Conservation (phyloP, 2,797 vertebrate genomes). For the Tinamus major region DNA sequence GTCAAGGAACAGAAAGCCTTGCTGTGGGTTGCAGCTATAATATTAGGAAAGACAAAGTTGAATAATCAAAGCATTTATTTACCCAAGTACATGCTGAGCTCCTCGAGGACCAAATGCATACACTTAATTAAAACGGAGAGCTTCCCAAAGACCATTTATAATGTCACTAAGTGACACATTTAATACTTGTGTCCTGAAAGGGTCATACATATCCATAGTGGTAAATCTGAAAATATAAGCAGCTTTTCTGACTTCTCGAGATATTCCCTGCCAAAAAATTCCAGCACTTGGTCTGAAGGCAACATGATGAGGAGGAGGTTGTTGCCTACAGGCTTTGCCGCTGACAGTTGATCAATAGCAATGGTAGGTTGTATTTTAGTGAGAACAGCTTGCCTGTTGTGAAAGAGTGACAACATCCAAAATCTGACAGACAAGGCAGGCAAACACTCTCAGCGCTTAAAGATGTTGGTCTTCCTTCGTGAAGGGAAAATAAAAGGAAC, state of each 20-base stretch:
- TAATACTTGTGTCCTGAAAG: slow-evolving; percentile 30
- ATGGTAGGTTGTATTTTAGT: background rate
- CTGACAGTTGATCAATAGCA: slow-evolving; percentile 8
- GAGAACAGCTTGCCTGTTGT: background rate
- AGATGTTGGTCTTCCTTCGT: background rate
- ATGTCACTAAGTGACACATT: slow-evolving; percentile 24
- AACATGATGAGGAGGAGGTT: background rate
- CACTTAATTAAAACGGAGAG: slow-evolving; percentile 47
- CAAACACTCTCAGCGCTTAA: background rate
- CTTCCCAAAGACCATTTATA: slow-evolving; percentile 30
- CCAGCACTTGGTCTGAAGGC: background rate
- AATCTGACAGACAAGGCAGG: background rate
- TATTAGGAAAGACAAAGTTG: slow-evolving; percentile 8
- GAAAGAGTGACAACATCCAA: background rate
- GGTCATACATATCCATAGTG: background rate
- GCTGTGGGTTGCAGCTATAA: slow-evolving; percentile 19
- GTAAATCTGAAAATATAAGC: background rate
- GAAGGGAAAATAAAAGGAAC: background rate
- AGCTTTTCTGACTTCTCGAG: background rate
- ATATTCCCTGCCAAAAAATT: background rate
- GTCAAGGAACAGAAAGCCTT: slow-evolving; percentile 22
- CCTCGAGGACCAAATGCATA: slow-evolving; percentile 17
- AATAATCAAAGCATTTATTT: slow-evolving; percentile 57
- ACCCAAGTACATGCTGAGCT: background rate
- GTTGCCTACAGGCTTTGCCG: background rate